These are phyloP conservation scores for Holacanthus passer DNA, from an alignment of 2,113 vertebrate species.

Conservation along the genomic window DNA sequence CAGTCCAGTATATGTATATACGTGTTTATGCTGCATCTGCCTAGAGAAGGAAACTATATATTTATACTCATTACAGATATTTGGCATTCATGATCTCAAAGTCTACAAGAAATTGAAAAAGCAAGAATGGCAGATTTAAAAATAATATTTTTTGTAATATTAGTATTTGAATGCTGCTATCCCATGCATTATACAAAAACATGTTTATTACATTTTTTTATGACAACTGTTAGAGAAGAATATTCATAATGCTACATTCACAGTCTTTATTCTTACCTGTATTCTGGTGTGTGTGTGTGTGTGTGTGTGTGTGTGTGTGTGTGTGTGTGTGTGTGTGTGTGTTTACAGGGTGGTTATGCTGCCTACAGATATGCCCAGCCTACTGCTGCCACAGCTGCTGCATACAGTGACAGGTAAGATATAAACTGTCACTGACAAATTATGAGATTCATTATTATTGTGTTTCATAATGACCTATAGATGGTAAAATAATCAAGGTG, in stretches of 20 bases:
- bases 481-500: not conserved
- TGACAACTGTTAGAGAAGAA: not conserved
- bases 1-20: not conserved
- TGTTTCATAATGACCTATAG: not conserved
- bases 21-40: not conserved
- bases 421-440: not conserved
- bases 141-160: not conserved
- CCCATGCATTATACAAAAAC: not conserved
- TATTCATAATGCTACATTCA: not conserved
- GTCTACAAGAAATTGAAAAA: not conserved
- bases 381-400: conserved; percentile 94
- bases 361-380: conserved; percentile 97
- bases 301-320: conserved; percentile 32
- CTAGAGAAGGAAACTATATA: too few species aligned
- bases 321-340: conserved; percentile 47
- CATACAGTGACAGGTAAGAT: conserved; percentile 99
- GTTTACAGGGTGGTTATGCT: conserved; percentile 94
- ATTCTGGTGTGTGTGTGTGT: conserved; percentile 35
- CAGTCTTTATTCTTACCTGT: conserved; percentile 7
- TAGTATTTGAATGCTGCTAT: not conserved
- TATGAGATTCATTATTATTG: not conserved
- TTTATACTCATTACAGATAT: not conserved
- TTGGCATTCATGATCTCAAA: not conserved
- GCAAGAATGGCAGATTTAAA: not conserved
- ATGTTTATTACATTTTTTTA: not conserved